Evolutionary conservation across 2,797 vertebrate genomes (phyloP).

Genomic region (Pipistrellus kuhlii): DNA sequence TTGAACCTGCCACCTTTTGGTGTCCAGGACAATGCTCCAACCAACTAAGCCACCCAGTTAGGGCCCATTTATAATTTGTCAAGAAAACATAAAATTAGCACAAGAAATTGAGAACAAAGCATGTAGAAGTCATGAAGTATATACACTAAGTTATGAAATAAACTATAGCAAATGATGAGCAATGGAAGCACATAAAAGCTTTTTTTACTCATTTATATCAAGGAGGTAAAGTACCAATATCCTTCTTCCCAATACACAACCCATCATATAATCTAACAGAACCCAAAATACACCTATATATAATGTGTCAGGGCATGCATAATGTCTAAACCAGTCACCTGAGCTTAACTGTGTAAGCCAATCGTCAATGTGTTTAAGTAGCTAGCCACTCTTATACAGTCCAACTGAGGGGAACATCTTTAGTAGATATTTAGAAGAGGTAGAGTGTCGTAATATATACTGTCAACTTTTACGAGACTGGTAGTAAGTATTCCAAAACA

Average conservation of each 20-base stretch:
- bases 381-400: background rate
- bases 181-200: background rate
- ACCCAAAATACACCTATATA: background rate
- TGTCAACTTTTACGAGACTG: background rate
- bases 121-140: constrained; percentile 48
- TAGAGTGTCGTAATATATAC: background rate
- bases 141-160: constrained; percentile 36
- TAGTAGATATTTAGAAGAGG: background rate
- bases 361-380: background rate
- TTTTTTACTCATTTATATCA: background rate
- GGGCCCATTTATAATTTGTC: constrained; percentile 51
- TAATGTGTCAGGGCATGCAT: background rate
- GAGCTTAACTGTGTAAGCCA: background rate
- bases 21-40: background rate
- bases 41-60: background rate
- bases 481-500: constrained; percentile 51
- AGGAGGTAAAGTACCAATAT: background rate
- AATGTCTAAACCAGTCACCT: background rate
- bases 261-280: background rate
- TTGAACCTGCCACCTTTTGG: background rate
- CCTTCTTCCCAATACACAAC: background rate
- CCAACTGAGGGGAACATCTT: background rate
- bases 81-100: constrained; percentile 74
- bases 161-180: constrained; percentile 27
- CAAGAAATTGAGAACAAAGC: constrained; percentile 49